Evolutionary conservation across 30 jellyfish, hydroid and myxozoan genomes (phyloP).

Genomic region (Rhopilema esculentum): DNA sequence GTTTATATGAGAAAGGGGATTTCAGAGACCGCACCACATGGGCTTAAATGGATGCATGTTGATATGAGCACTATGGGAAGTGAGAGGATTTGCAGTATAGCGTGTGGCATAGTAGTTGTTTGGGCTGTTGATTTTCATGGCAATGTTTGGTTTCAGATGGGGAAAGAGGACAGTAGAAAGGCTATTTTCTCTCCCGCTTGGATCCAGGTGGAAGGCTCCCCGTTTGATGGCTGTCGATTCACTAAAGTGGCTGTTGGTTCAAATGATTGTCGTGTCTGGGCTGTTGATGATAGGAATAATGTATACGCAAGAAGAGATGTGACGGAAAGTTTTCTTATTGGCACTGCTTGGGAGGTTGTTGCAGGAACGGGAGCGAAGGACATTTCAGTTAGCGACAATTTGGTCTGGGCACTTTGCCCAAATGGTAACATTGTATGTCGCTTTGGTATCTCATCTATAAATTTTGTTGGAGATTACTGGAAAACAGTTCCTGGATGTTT

Average conservation of each 20-base stretch:
- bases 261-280: constrained; percentile 94
- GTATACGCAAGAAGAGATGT: constrained; percentile 95
- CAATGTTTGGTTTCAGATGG: constrained; percentile 98
- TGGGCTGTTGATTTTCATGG: constrained; percentile 99
- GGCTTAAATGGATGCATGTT: constrained; percentile 91
- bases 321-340: constrained; percentile 92
- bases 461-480: constrained; percentile 97
- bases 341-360: constrained; percentile 97
- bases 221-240: constrained; percentile 96
- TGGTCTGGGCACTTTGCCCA: constrained; percentile 98
- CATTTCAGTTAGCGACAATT: constrained; percentile 85
- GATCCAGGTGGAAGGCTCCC: constrained; percentile 98
- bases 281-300: constrained; percentile 93
- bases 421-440: constrained; percentile 96
- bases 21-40: constrained; percentile 94
- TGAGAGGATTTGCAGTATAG: constrained; percentile 80
- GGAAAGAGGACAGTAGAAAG: constrained; percentile 84
- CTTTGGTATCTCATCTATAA: constrained; percentile 88
- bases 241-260: constrained; percentile 94
- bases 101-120: constrained; percentile 88
- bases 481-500: constrained; percentile 96
- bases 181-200: constrained; percentile 90
- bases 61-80: constrained; percentile 93
- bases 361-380: constrained; percentile 98
- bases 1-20: constrained; percentile 93